phyloP scores from a whole-genome alignment of 1,140 invertebrate genomes.

The Bombus breviceps region DNA sequence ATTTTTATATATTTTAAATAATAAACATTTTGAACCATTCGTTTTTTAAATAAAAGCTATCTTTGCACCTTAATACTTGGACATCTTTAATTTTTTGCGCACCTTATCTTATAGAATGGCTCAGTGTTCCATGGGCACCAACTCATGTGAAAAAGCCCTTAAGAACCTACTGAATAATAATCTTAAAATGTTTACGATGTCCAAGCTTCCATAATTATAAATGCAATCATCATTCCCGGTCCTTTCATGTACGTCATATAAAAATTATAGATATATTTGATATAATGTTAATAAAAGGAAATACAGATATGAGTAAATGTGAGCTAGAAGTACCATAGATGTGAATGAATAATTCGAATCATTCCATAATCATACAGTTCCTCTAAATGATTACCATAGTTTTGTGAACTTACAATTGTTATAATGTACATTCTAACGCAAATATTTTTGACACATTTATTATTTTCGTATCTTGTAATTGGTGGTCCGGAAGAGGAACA shows the following conservation, averaged over 20 bases:
- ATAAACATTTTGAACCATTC: background rate
- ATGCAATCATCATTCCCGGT: too few species aligned
- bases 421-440: conserved; percentile 39
- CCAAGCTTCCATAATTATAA: background rate
- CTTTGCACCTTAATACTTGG: background rate
- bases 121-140: background rate
- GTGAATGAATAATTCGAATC: conserved; percentile 14
- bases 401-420: background rate
- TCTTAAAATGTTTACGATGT: background rate
- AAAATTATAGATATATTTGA: background rate
- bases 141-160: background rate
- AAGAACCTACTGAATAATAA: background rate
- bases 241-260: background rate
- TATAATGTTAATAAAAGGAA: background rate
- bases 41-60: background rate
- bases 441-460: conserved; percentile 53
- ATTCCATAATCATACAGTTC: conserved; percentile 13
- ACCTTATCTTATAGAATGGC: background rate
- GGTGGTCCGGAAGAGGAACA: conserved; percentile 85
- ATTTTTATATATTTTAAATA: background rate
- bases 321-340: background rate
- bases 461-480: conserved; percentile 55
- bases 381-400: conserved; percentile 11
- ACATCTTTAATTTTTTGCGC: background rate
- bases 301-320: background rate